Percentiles rank a stretch among this genome's conserved stretches.
Evolutionary conservation across 2,113 vertebrate genomes (phyloP).

Genomic region (Mirounga angustirostris): DNA sequence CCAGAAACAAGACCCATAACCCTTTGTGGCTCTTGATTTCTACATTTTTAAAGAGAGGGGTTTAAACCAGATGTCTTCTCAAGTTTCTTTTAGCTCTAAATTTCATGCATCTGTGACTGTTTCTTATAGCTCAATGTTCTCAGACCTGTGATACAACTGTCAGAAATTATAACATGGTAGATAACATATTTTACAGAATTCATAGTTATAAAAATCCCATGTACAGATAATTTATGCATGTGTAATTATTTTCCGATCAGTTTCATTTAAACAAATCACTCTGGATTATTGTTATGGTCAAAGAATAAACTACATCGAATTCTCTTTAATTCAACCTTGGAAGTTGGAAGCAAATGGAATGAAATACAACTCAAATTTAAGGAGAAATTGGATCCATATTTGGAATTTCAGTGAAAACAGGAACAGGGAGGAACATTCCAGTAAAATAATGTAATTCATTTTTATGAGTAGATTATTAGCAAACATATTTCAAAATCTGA

Average conservation of each 20-base stretch:
- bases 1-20: not conserved
- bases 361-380: slow-evolving; percentile 77
- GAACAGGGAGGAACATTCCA: slow-evolving; percentile 65
- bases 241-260: not conserved
- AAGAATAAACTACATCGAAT: slow-evolving; percentile 47
- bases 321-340: slow-evolving; percentile 12
- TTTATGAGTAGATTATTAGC: slow-evolving; percentile 77
- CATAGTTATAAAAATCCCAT: not conserved
- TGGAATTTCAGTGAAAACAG: slow-evolving; percentile 75
- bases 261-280: slow-evolving; percentile 50
- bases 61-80: not conserved
- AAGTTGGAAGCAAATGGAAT: slow-evolving; percentile 44
- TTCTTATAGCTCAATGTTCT: slow-evolving; percentile 33
- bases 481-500: slow-evolving; percentile 78
- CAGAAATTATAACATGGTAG: slow-evolving; percentile 32
- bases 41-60: not conserved
- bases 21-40: slow-evolving; percentile 12
- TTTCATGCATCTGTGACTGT: slow-evolving; percentile 39
- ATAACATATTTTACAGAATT: slow-evolving; percentile 33
- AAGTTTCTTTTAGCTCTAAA: slow-evolving; percentile 27
- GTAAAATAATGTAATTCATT: slow-evolving; percentile 71
- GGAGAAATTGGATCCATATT: slow-evolving; percentile 80
- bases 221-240: slow-evolving; percentile 30
- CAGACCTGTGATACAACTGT: slow-evolving; percentile 32
- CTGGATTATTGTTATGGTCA: not conserved